Conservation (phyloP, 2,113 vertebrate genomes). For the Chrysemys picta region DNA sequence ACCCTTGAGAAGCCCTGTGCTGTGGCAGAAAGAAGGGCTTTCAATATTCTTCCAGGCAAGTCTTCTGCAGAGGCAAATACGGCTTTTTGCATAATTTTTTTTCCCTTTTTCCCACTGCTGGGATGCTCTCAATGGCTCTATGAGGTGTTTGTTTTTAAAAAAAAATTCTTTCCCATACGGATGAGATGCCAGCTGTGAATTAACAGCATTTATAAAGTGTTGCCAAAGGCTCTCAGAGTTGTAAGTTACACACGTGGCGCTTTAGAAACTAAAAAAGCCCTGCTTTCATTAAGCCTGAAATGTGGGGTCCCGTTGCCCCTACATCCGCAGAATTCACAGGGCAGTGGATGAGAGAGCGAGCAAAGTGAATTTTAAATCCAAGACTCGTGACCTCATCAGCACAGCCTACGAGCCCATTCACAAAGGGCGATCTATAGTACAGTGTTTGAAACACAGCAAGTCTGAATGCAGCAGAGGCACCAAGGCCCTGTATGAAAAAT, state of each 20-base stretch:
- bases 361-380: conserved; percentile 44
- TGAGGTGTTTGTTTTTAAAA: conserved; percentile 4
- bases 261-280: conserved; percentile 40
- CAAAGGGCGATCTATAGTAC: conserved; percentile 63
- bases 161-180: not conserved
- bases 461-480: conserved; percentile 63
- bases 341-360: not conserved
- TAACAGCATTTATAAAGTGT: conserved; percentile 42
- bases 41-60: not conserved
- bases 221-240: conserved; percentile 44
- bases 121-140: conserved; percentile 58
- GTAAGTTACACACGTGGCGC: not conserved
- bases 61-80: conserved; percentile 10
- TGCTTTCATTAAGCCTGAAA: conserved; percentile 50
- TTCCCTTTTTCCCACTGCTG: not conserved
- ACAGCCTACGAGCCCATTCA: conserved; percentile 6
- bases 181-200: conserved; percentile 55
- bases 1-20: not conserved
- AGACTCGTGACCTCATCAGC: conserved; percentile 50
- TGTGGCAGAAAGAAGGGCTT: not conserved
- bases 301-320: conserved; percentile 1
- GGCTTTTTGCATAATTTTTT: conserved; percentile 3
- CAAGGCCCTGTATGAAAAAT: conserved; percentile 59
- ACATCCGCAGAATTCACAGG: conserved; percentile 40
- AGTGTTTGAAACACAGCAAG: conserved; percentile 46